A percentile compares a stretch with the other conserved stretches of the same genome.
These are phyloP conservation scores for Phylloscopus whistleri DNA, from an alignment of 2,113 vertebrate genomes.

Conservation along the genomic window DNA sequence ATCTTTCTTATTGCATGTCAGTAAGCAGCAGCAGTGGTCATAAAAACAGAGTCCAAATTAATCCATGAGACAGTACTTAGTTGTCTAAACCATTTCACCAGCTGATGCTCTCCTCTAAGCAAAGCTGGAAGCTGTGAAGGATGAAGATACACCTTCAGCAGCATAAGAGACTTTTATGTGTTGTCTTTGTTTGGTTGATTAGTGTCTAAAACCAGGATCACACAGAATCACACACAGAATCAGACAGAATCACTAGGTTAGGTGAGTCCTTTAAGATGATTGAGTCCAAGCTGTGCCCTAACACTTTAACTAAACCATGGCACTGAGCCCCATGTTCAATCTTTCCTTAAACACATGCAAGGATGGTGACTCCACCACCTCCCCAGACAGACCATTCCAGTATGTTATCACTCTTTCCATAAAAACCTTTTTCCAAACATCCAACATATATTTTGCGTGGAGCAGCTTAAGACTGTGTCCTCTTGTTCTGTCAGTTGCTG, in stretches of 20 bases:
- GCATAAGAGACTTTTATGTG: background rate
- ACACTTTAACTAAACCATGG: too few relatives aligned
- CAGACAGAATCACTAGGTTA: background rate
- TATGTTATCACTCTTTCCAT: too few relatives aligned
- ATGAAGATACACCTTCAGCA: background rate
- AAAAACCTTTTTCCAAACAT: too few relatives aligned
- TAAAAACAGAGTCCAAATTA: background rate
- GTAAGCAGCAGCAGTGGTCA: background rate
- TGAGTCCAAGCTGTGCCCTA: too few relatives aligned
- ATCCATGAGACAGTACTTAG: background rate
- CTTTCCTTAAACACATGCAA: too few relatives aligned
- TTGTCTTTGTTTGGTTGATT: background rate
- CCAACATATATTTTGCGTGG: too few relatives aligned
- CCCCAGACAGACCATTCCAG: too few relatives aligned
- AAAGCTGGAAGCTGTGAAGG: background rate
- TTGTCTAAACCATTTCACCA: background rate
- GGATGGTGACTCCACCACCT: too few relatives aligned
- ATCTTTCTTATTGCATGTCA: background rate
- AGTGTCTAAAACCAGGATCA: background rate
- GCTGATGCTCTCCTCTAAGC: background rate
- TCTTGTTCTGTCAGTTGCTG: too few relatives aligned
- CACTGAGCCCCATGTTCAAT: too few relatives aligned
- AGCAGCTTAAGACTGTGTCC: too few relatives aligned
- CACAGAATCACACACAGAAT: background rate
- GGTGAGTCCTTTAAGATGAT: too few relatives aligned